Conservation (phyloP, 64 coral and sea anemone genomes). For the Dendrophyllia cribrosa region DNA sequence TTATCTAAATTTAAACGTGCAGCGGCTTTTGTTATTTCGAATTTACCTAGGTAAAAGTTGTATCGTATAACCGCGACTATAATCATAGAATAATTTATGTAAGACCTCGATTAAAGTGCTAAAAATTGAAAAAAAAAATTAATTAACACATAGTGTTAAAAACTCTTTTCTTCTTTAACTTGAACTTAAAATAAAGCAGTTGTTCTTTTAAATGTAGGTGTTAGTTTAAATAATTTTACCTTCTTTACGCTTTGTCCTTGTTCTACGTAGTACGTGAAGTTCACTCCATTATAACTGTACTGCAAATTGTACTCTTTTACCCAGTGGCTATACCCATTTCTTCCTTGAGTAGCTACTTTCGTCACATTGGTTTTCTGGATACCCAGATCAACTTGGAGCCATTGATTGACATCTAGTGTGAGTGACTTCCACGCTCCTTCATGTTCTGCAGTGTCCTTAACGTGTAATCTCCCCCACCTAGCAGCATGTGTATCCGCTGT, state of each 20-base stretch:
- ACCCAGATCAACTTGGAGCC: conserved; percentile 60
- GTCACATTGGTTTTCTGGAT: too few species aligned
- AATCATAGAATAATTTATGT: too few species aligned
- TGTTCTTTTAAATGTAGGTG: too few species aligned
- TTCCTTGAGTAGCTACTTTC: neutral
- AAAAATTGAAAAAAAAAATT: too few species aligned
- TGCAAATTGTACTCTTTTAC: conserved; percentile 3
- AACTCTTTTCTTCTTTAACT: too few species aligned
- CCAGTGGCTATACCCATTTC: neutral
- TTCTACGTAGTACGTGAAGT: conserved; percentile 36
- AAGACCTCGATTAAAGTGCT: too few species aligned
- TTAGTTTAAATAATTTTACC: neutral
- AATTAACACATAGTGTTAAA: too few species aligned
- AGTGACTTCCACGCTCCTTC: conserved; percentile 29
- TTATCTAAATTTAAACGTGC: too few species aligned
- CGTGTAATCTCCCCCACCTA: conserved; percentile 26
- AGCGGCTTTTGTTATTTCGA: too few species aligned
- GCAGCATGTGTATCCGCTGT: neutral
- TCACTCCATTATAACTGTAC: conserved; percentile 35
- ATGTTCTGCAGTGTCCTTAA: neutral
- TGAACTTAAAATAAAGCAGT: too few species aligned
- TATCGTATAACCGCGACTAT: too few species aligned
- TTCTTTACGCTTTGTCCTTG: conserved; percentile 2
- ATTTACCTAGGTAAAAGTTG: too few species aligned
- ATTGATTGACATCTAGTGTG: conserved; percentile 20